Evolutionary conservation across 2,113 vertebrate genomes (phyloP).

Genomic region (Cheirogaleus medius): DNA sequence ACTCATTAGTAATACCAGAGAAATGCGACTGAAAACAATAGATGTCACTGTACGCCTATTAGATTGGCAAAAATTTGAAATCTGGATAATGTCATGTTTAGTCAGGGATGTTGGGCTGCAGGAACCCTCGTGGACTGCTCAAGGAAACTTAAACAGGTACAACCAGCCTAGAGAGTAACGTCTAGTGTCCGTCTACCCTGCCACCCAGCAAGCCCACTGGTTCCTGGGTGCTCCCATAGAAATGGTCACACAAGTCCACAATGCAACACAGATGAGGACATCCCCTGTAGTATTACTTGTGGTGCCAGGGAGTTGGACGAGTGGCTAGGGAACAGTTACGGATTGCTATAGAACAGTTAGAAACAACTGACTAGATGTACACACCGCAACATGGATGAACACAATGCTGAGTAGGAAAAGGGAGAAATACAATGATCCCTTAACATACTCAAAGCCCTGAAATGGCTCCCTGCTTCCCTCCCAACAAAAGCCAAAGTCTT

Average conservation of each 20-base stretch:
- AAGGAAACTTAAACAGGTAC: neutral
- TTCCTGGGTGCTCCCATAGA: neutral
- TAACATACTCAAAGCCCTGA: neutral
- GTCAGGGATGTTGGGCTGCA: neutral
- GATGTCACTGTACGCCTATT: neutral
- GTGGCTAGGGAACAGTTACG: neutral
- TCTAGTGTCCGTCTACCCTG: neutral
- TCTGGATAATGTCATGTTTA: neutral
- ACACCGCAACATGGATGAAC: neutral
- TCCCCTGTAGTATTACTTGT: fast-evolving
- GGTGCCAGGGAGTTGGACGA: neutral
- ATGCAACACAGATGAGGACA: neutral
- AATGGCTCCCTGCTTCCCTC: neutral
- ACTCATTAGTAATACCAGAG: neutral
- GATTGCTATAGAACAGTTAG: neutral
- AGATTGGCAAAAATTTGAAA: neutral
- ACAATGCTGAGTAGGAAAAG: neutral
- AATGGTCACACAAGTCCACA: neutral
- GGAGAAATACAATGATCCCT: neutral
- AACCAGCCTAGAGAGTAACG: neutral
- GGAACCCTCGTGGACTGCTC: too few species aligned
- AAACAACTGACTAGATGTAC: neutral
- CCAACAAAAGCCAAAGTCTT: neutral
- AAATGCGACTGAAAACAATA: neutral
- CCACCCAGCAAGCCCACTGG: neutral